A percentile compares a stretch with the other conserved stretches of the same genome.
Evolutionary conservation across 2,113 vertebrate genomes (phyloP).

Genomic region (Oplegnathus fasciatus): DNA sequence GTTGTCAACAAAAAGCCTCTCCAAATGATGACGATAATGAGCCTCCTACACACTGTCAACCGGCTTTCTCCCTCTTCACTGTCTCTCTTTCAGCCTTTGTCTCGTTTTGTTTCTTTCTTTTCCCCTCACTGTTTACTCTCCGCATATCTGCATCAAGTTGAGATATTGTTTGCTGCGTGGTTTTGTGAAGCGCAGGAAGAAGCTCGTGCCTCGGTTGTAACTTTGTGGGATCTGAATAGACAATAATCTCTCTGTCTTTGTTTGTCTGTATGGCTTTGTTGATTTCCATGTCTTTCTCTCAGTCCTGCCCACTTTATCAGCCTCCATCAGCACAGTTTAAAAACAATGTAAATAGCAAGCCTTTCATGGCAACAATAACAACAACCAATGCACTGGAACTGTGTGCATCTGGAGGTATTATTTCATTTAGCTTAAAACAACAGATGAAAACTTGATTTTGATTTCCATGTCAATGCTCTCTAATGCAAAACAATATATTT

Average conservation of each 20-base stretch:
- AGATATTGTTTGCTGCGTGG: slow-evolving; percentile 20
- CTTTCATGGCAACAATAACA: not conserved
- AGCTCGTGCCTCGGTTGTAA: slow-evolving; percentile 19
- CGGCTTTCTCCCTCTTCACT: slow-evolving; percentile 54
- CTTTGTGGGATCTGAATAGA: slow-evolving; percentile 49
- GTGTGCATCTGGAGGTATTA: not conserved
- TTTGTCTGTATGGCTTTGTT: slow-evolving; percentile 37
- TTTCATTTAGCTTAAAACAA: not conserved
- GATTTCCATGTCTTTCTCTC: slow-evolving; percentile 21
- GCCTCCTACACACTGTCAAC: slow-evolving; percentile 79
- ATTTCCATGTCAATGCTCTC: not conserved
- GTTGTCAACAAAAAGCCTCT: slow-evolving; percentile 80
- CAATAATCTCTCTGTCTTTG: slow-evolving; percentile 58
- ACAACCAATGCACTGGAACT: not conserved
- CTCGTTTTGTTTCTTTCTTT: not conserved
- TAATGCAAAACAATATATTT: not conserved
- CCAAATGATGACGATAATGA: slow-evolving; percentile 76
- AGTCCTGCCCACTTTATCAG: slow-evolving; percentile 21
- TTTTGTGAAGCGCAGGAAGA: slow-evolving; percentile 28
- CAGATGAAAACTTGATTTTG: not conserved
- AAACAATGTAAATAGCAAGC: not conserved
- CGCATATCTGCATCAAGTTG: slow-evolving; percentile 38
- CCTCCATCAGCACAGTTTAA: slow-evolving; percentile 4
- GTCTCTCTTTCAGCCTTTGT: slow-evolving; percentile 63
- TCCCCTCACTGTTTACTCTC: slow-evolving; percentile 42